phyloP scores from a whole-genome alignment of 2,888 invertebrate genomes.

The Bimastos eiseni region DNA sequence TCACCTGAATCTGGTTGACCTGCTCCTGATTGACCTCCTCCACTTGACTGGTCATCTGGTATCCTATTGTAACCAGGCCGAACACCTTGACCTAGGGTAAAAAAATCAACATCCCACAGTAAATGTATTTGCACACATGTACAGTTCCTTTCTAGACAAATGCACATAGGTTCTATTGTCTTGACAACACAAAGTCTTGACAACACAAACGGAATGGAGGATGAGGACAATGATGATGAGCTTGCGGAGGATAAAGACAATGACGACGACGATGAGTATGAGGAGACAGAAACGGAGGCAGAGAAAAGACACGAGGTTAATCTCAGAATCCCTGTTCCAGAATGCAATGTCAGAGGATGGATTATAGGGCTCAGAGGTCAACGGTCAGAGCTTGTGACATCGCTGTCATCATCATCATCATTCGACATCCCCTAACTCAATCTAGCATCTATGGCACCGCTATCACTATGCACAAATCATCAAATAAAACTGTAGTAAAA shows the following conservation, averaged over 20 bases:
- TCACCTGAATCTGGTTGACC: constrained; percentile 13
- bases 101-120: not conserved
- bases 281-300: too few relatives aligned
- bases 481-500: too few relatives aligned
- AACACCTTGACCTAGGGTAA: constrained; percentile 7
- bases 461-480: too few relatives aligned
- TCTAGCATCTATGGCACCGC: not conserved
- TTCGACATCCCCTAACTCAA: not conserved
- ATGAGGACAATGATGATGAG: too few relatives aligned
- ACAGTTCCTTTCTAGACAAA: not conserved
- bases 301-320: not conserved
- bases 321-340: not conserved
- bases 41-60: constrained; percentile 4
- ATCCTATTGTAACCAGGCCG: not conserved
- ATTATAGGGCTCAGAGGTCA: not conserved
- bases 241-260: too few relatives aligned
- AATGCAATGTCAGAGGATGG: not conserved
- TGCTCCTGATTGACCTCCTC: constrained; percentile 7
- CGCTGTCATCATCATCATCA: not conserved
- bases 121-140: not conserved
- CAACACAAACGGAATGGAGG: not conserved
- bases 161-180: not conserved
- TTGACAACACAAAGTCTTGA: not conserved
- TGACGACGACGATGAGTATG: too few relatives aligned
- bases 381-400: not conserved